Evolutionary conservation across 2,797 vertebrate species (phyloP), one percentile per base, ranked within the genome.

Genomic region (Mormyrus proboscirostris): DNA sequence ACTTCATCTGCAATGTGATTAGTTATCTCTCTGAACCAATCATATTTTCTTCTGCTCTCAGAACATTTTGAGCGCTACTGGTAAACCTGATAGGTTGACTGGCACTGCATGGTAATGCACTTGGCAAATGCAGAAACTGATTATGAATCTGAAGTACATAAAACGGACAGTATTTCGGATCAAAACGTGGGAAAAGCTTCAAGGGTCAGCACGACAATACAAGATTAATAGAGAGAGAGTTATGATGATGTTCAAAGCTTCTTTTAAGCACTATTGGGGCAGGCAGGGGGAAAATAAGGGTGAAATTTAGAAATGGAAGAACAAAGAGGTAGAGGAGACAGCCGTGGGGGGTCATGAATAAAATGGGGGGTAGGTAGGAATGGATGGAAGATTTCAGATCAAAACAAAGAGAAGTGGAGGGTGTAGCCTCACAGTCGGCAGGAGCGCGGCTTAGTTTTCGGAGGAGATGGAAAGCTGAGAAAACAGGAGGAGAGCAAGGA

Each of bases 231-330:
- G 14, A 53, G 14, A 47, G 22, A 86, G 4, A 62, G 22, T 49
- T 38, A 49, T 55, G 16, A 33, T 55, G 29, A 57, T 86, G 57
- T n/a, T 44, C 16, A 38, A 62, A 38, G 41, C 38, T 65, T 69
- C 44, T 65, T 49, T 12, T 49, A 29, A n/a, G 51, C 92, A 93
- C 93, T 93, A 92, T 90, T 92, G 92, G 93, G 89, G 73, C 84
- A 86, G 92, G 76, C 29, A 90, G 89, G 55, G 50, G 41, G 38
- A 44, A 79, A 44, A 79, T 79, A 50, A 87, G 87, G 87, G 89
- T 89, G 59, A 91, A 16, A 85, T 85, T 57, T 65, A 93, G 93
- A 89, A 90, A 93, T 93, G 93, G 93, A 90, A 92, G 91, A 93
- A 85, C 91, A 65, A 92, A 91, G 93, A 93, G 91, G 10, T 76